A percentile compares a stretch with the other conserved stretches of the same genome.
Conservation (phyloP, 1,140 invertebrate species). For the Melipona quadrifasciata region DNA sequence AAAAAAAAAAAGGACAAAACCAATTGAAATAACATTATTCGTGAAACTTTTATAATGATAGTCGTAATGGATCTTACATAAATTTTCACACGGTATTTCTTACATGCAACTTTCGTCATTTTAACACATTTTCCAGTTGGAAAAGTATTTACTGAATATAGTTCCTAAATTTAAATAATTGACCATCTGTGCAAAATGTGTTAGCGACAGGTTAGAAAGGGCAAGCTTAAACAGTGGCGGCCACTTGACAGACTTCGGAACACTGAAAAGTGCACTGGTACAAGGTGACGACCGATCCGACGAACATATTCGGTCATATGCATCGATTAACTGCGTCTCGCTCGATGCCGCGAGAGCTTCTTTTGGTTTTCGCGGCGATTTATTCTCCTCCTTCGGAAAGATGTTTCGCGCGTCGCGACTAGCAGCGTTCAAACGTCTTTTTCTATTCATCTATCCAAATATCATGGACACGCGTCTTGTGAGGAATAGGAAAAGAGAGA, state of each 20-base stretch:
- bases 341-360: not conserved
- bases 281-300: conserved; percentile 43
- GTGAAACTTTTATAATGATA: too few species aligned
- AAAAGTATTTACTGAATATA: too few species aligned
- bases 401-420: not conserved
- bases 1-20: too few species aligned
- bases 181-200: not conserved
- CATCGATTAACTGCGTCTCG: not conserved
- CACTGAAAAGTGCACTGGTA: conserved; percentile 59
- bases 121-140: too few species aligned
- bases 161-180: not conserved
- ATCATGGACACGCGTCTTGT: too few species aligned
- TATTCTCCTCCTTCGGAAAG: not conserved
- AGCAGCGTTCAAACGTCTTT: too few species aligned
- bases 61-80: too few species aligned
- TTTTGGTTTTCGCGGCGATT: not conserved
- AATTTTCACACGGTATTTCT: too few species aligned
- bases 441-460: too few species aligned
- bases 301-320: conserved; percentile 1
- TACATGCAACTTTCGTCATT: too few species aligned
- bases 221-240: not conserved
- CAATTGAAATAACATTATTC: too few species aligned
- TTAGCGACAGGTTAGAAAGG: not conserved
- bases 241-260: conserved; percentile 68
- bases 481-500: too few species aligned